A percentile compares a stretch with the other conserved stretches of the same genome.
These are phyloP conservation scores for Leuciscus waleckii DNA, from an alignment of 2,797 vertebrate genomes.

Conservation along the genomic window DNA sequence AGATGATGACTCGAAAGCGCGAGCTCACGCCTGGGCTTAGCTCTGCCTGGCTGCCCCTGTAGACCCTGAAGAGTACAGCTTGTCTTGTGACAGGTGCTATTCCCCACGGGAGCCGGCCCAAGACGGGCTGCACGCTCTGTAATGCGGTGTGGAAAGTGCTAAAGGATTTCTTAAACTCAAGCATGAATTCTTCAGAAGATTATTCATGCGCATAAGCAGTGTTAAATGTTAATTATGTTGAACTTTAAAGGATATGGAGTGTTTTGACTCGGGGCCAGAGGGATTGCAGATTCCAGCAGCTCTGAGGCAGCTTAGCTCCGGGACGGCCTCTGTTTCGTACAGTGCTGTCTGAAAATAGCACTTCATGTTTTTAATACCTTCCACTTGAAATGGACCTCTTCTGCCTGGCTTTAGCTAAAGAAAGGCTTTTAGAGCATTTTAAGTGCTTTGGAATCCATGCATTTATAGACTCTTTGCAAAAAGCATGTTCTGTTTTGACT, in stretches of 20 bases:
- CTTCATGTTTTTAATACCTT: constrained; percentile 32
- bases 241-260: constrained; percentile 14
- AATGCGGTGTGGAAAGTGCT: neutral
- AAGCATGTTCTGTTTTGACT: constrained; percentile 21
- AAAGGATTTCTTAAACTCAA: constrained; percentile 1
- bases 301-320: constrained; percentile 22
- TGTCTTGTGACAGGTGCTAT: constrained; percentile 26
- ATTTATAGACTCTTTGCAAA: constrained; percentile 36
- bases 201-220: constrained; percentile 17
- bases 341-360: constrained; percentile 44
- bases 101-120: constrained; percentile 9
- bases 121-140: neutral
- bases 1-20: neutral
- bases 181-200: constrained; percentile 22
- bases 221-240: constrained; percentile 25
- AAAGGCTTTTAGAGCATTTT: constrained; percentile 35
- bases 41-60: neutral
- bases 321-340: constrained; percentile 18
- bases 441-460: constrained; percentile 32
- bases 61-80: constrained; percentile 29
- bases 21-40: neutral
- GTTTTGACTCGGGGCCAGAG: constrained; percentile 17
- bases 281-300: constrained; percentile 1
- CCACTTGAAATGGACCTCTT: constrained; percentile 30
- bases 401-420: constrained; percentile 24